Percentiles rank a stretch among this genome's conserved stretches.
Conservation (phyloP, 2,113 vertebrate genomes). For the Chauna torquata region DNA sequence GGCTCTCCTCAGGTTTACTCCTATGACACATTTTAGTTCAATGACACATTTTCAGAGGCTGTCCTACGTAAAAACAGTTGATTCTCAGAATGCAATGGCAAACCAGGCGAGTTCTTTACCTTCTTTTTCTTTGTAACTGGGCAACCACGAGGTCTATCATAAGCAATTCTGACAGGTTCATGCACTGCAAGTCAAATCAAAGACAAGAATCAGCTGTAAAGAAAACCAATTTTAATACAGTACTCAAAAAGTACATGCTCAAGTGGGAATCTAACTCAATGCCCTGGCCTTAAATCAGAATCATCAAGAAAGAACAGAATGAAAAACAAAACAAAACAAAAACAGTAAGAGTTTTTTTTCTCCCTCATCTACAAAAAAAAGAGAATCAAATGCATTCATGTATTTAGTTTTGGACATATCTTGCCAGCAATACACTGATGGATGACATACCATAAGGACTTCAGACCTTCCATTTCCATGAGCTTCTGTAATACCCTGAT, state of each 20-base stretch:
- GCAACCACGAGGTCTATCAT: conserved; percentile 78
- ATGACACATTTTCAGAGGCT: not conserved
- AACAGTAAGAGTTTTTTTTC: not conserved
- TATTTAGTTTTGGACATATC: not conserved
- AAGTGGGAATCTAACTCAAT: not conserved
- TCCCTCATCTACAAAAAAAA: not conserved
- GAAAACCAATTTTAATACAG: not conserved
- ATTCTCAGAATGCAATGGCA: not conserved
- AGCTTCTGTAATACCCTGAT: not conserved
- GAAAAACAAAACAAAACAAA: not conserved
- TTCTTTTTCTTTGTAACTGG: conserved; percentile 77
- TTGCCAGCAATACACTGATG: not conserved
- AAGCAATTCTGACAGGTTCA: conserved; percentile 80
- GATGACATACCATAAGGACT: not conserved
- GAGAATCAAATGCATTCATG: not conserved
- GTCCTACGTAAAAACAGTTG: not conserved
- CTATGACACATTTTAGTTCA: too few relatives aligned
- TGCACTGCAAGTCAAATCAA: conserved; percentile 74
- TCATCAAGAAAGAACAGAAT: not conserved
- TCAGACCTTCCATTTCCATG: not conserved
- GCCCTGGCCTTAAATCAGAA: not conserved
- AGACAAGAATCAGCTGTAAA: not conserved
- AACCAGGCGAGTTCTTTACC: conserved; percentile 58
- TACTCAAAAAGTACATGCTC: not conserved
- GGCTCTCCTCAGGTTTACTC: not conserved